Percentiles rank a stretch among this genome's conserved stretches.
Conservation (phyloP, 2,888 invertebrate genomes). For the Lepidochitona cinerea region DNA sequence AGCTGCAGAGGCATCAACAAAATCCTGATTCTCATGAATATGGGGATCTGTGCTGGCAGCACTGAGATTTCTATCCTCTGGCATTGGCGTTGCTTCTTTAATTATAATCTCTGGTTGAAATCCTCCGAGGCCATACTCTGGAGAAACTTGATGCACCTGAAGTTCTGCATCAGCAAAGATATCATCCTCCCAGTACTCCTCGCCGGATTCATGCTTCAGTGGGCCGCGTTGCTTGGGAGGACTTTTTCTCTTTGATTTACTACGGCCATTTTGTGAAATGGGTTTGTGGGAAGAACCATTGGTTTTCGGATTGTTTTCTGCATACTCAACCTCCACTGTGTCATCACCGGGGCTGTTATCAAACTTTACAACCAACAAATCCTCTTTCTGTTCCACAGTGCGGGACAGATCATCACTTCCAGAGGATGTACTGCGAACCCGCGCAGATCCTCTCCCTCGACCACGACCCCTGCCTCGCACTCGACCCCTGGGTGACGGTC, state of each 20-base stretch:
- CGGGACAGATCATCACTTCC: slow-evolving; percentile 22
- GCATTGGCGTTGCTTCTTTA: background rate
- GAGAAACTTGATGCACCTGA: background rate
- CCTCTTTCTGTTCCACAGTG: slow-evolving; percentile 20
- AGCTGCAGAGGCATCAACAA: background rate
- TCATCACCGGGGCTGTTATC: slow-evolving; percentile 12
- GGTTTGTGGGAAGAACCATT: background rate
- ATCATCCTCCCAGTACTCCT: slow-evolving; percentile 3
- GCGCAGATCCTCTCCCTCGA: background rate
- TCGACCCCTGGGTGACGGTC: background rate
- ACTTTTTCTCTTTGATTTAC: background rate
- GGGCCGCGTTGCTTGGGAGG: background rate
- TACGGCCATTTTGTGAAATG: background rate
- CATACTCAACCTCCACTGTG: background rate
- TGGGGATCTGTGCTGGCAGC: background rate
- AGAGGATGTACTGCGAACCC: slow-evolving; percentile 7
- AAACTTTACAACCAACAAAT: slow-evolving; percentile 21
- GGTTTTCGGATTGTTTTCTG: background rate
- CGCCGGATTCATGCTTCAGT: background rate
- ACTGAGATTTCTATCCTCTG: background rate
- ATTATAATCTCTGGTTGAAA: background rate
- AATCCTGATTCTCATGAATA: background rate
- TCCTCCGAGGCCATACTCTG: background rate
- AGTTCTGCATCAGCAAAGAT: slow-evolving; percentile 1
- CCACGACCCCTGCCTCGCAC: background rate